Conservation (phyloP, 2,888 invertebrate genomes). For the Caenorhabditis doughertyi region DNA sequence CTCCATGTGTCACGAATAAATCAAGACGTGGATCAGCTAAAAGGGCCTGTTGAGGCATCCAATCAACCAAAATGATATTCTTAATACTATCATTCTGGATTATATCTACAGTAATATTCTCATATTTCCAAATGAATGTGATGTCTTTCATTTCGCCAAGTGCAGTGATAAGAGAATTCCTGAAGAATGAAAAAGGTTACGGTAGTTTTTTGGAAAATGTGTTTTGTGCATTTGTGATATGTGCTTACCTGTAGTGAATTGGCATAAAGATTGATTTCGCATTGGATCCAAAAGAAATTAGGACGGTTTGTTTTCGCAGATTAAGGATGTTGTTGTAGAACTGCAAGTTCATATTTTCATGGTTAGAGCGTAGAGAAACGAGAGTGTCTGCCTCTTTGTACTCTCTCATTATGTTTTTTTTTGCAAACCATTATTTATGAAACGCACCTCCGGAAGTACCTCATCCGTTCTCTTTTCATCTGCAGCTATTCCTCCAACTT, state of each 20-base stretch:
- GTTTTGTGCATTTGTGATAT: constrained; percentile 1
- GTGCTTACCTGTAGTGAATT: constrained; percentile 28
- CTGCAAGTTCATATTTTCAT: constrained; percentile 29
- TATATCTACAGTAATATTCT: constrained; percentile 47
- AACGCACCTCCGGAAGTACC: constrained; percentile 4
- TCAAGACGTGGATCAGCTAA: constrained; percentile 57
- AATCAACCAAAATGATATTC: constrained; percentile 68
- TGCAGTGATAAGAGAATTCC: constrained; percentile 60
- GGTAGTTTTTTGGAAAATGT: neutral
- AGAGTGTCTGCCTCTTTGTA: too few species aligned
- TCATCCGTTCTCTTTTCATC: constrained; percentile 37
- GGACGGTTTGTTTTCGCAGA: constrained; percentile 28
- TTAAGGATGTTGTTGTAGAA: constrained; percentile 50
- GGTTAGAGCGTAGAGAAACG: too few species aligned
- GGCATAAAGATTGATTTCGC: constrained; percentile 46
- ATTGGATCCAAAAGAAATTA: constrained; percentile 60
- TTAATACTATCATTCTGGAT: constrained; percentile 28
- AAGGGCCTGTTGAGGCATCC: constrained; percentile 71
- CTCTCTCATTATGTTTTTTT: too few species aligned
- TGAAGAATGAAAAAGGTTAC: constrained; percentile 41
- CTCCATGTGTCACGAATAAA: constrained; percentile 66
- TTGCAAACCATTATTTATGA: too few species aligned
- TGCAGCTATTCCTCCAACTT: constrained; percentile 53
- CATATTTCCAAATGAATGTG: constrained; percentile 73
- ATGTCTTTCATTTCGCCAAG: constrained; percentile 60